Evolutionary conservation across 2,888 invertebrate genomes (phyloP).

Genomic region (Halictus quadricinctus): DNA sequence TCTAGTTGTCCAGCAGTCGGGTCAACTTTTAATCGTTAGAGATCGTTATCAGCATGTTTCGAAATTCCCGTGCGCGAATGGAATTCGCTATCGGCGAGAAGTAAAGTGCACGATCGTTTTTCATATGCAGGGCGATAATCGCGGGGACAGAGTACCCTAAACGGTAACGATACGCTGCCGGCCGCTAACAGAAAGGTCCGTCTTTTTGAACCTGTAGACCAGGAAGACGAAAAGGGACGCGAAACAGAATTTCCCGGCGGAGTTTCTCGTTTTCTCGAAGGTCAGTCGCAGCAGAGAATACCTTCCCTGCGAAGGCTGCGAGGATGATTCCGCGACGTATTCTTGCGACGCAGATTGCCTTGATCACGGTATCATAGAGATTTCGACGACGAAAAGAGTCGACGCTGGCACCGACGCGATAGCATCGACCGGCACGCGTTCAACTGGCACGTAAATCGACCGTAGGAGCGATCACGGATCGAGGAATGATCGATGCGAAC

Average conservation of each 20-base stretch:
- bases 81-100: neutral
- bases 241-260: slow-evolving; percentile 64
- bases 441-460: slow-evolving; percentile 1
- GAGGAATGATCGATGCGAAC: too few species aligned
- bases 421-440: slow-evolving; percentile 12
- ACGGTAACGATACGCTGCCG: slow-evolving; percentile 39
- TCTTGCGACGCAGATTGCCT: slow-evolving; percentile 1
- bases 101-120: slow-evolving; percentile 46
- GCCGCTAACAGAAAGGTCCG: slow-evolving; percentile 41
- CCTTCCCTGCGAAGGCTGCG: slow-evolving; percentile 35
- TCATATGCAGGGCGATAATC: slow-evolving; percentile 55
- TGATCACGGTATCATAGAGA: slow-evolving; percentile 31
- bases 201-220: slow-evolving; percentile 64
- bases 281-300: slow-evolving; percentile 27
- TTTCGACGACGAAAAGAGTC: slow-evolving; percentile 13
- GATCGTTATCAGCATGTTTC: neutral
- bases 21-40: neutral
- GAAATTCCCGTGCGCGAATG: slow-evolving; percentile 1
- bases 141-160: slow-evolving; percentile 44
- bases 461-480: neutral
- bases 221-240: slow-evolving; percentile 55
- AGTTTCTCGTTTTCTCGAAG: slow-evolving; percentile 54
- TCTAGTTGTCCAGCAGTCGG: neutral
- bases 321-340: neutral
- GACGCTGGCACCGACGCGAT: slow-evolving; percentile 47